A percentile compares a stretch with the other conserved stretches of the same genome.
These are phyloP conservation scores for Pammene aurita DNA, from an alignment of 2,888 invertebrate species.

Conservation along the genomic window DNA sequence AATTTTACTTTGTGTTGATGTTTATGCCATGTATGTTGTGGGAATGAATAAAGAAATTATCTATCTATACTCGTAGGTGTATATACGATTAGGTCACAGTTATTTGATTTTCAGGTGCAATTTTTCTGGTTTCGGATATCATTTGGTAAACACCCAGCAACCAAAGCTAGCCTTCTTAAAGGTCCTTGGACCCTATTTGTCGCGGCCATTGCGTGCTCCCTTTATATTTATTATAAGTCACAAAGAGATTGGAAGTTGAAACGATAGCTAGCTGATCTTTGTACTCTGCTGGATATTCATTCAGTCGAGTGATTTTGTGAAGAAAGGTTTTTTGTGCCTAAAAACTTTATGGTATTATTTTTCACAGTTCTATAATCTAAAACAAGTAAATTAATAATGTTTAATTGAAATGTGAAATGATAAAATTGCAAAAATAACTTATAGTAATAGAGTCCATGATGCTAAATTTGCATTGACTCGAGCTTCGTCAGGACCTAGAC, in stretches of 20 bases:
- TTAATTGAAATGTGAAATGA: no score
- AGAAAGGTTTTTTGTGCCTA: neutral
- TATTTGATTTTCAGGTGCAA: neutral
- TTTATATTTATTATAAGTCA: slow-evolving; percentile 45
- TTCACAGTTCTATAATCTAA: no score
- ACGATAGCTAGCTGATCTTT: slow-evolving; percentile 44
- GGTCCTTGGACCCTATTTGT: slow-evolving; percentile 42
- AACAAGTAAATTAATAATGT: no score
- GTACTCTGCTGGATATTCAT: slow-evolving; percentile 43
- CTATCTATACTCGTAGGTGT: no score
- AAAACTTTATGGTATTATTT: neutral
- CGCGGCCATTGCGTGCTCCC: slow-evolving; percentile 41
- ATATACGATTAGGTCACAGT: no score
- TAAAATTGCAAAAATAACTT: no score
- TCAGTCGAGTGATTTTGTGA: slow-evolving; percentile 43
- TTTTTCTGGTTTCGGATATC: neutral
- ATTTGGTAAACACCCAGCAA: neutral
- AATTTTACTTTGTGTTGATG: no score
- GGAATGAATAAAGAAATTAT: no score
- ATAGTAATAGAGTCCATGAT: no score
- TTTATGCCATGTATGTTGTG: no score
- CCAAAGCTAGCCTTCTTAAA: slow-evolving; percentile 13
- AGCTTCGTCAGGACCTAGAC: no score
- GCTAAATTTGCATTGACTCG: no score
- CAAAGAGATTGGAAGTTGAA: slow-evolving; percentile 45